These are phyloP conservation scores for Xerus rutilus DNA, from an alignment of 2,797 vertebrate species.

Conservation along the genomic window DNA sequence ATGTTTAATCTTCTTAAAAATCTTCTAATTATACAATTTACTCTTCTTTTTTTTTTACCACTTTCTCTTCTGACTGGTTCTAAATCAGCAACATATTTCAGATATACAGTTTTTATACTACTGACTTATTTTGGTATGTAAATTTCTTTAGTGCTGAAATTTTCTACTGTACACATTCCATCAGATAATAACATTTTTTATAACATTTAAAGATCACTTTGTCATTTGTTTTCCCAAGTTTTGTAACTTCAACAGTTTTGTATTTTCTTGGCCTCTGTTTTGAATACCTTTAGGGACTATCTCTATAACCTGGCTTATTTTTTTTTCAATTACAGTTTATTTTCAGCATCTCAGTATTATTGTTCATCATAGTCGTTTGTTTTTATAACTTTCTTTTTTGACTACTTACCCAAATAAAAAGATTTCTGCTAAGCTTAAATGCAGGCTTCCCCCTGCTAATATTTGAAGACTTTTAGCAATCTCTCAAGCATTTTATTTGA, in stretches of 20 bases:
- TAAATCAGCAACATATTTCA: neutral
- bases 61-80: neutral
- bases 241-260: neutral
- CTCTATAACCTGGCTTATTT: neutral
- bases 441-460: neutral
- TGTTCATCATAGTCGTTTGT: neutral
- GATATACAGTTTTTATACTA: neutral
- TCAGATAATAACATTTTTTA: neutral
- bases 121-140: neutral
- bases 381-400: conserved; percentile 5
- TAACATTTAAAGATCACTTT: neutral
- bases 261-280: neutral
- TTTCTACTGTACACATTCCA: neutral
- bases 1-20: neutral
- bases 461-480: neutral
- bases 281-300: neutral
- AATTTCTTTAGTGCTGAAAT: neutral
- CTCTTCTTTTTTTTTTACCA: neutral
- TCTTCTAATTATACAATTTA: neutral
- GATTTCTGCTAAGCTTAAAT: neutral
- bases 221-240: neutral
- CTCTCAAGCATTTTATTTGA: neutral
- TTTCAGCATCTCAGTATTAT: neutral
- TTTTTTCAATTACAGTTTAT: neutral
- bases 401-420: neutral